Conservation (phyloP, 2,888 invertebrate genomes). For the Pyrgus malvae region DNA sequence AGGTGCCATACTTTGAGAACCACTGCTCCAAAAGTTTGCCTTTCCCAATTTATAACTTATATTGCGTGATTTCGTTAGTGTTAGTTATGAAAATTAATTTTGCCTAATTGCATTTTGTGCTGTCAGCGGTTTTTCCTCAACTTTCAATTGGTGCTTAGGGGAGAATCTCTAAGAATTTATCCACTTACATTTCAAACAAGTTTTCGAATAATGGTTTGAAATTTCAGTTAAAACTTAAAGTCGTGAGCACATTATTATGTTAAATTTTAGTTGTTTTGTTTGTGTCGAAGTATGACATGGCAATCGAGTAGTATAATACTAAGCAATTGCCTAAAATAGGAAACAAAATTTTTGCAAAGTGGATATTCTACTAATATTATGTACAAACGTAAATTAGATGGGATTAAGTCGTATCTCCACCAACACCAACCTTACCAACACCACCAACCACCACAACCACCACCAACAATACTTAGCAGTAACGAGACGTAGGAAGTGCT, state of each 20-base stretch:
- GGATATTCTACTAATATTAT: no score
- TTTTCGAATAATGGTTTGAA: slow-evolving; percentile 5
- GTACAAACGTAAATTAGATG: no score
- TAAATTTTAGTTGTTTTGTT: not conserved
- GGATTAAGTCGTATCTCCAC: no score
- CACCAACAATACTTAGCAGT: no score
- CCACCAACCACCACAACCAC: no score
- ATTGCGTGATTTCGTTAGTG: slow-evolving; percentile 21
- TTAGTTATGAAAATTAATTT: slow-evolving; percentile 27
- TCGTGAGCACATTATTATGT: not conserved
- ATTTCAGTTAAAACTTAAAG: not conserved
- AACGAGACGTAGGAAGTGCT: no score
- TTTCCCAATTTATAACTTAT: slow-evolving; percentile 19
- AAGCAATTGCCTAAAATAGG: no score
- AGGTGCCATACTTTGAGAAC: slow-evolving; percentile 11
- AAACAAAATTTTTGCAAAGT: no score
- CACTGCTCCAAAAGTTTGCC: slow-evolving; percentile 2
- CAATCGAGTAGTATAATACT: no score
- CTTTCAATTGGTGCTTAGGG: not conserved
- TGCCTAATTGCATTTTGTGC: slow-evolving; percentile 18
- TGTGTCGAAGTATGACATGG: not conserved
- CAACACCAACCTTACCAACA: no score
- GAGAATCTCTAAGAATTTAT: slow-evolving; percentile 13
- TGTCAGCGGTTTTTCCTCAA: slow-evolving; percentile 21
- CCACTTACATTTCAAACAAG: slow-evolving; percentile 6